Percentiles rank a stretch among this genome's conserved stretches.
Conservation (phyloP, 2,797 vertebrate genomes). For the Sebastes kiyomatsui region DNA sequence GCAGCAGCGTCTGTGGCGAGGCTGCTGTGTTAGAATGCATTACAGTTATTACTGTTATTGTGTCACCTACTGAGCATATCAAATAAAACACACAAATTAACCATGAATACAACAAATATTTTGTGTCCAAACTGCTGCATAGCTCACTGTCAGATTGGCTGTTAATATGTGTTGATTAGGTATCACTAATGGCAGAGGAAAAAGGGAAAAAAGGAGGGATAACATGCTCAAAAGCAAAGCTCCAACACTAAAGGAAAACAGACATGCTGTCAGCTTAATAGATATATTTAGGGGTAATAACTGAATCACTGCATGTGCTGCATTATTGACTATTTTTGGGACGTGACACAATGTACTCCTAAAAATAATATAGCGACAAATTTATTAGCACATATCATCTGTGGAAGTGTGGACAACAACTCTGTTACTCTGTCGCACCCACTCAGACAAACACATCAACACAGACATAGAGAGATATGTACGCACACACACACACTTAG, state of each 20-base stretch:
- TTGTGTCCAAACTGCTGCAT: background rate
- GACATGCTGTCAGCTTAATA: constrained; percentile 42
- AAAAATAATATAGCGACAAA: constrained; percentile 69
- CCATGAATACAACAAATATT: background rate
- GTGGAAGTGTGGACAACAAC: constrained; percentile 54
- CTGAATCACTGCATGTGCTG: constrained; percentile 58
- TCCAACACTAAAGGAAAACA: constrained; percentile 14
- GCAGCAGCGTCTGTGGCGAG: background rate
- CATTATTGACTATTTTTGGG: constrained; percentile 74
- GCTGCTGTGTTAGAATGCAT: background rate
- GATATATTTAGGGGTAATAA: constrained; percentile 74
- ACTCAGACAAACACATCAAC: constrained; percentile 10
- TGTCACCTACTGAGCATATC: background rate
- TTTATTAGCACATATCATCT: constrained; percentile 59
- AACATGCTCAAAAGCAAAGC: constrained; percentile 20
- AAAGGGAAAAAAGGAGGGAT: background rate
- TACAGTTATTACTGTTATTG: background rate
- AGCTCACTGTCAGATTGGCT: background rate
- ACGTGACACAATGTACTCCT: constrained; percentile 66
- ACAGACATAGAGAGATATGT: background rate
- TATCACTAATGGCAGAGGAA: background rate
- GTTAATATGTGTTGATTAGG: background rate
- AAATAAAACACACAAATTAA: background rate
- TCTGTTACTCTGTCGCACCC: constrained; percentile 36
- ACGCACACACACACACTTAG: constrained; percentile 10